Base-by-base conservation (phyloP, 1,140 invertebrate genomes). In the Lordiphosa mommai region DNA sequence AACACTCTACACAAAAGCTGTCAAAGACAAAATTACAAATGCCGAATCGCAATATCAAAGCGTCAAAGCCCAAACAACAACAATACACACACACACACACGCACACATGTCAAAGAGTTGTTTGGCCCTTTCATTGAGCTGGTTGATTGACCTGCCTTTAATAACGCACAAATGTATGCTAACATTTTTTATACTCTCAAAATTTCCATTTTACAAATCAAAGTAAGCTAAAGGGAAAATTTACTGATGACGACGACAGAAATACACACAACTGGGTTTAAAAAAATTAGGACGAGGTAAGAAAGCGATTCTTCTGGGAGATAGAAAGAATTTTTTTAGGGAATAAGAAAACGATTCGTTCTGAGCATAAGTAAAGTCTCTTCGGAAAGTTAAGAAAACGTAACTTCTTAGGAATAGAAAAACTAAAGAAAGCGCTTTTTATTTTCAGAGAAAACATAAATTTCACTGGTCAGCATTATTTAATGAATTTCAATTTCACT, bases 141-240 rank as follows among this genome's bases (percentile, higher is more conserved):
- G 70, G 76, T 27, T 59, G 69, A 79, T 80, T 80, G 74, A 80
- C 69, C 74, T 55, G 51, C 17, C 38, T 23, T 29, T 40, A 30
- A 41, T 13, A 9, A 33, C 70, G 59, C 74, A 36, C 36, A 56
- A 53, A 79, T 66, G 74, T 74, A 66, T 67, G 74, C 74, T 66
- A 70, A 32, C 6, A 5, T 52, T 69, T 73, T 69, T 43, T 29
- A 12, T 20, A 43, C 10, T 23, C 33, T 36, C 13, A 56, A 64
- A 65, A 55, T 58, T 61, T 56, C 14, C 20, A 52, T 58, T 61
- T 33, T 3, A 14, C n/a, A 36, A 66, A 56, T 27, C 14, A 23
- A 43, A 51, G 36, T 55, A 44, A 33, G 10, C 7, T 2, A 9
- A 14, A 53, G 30, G 20, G n/a, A 53, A 43, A 13, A 30, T 16